Percentiles rank a stretch among this genome's conserved stretches.
Conservation (phyloP, 2,888 invertebrate genomes). For the Dryomyza anilis region DNA sequence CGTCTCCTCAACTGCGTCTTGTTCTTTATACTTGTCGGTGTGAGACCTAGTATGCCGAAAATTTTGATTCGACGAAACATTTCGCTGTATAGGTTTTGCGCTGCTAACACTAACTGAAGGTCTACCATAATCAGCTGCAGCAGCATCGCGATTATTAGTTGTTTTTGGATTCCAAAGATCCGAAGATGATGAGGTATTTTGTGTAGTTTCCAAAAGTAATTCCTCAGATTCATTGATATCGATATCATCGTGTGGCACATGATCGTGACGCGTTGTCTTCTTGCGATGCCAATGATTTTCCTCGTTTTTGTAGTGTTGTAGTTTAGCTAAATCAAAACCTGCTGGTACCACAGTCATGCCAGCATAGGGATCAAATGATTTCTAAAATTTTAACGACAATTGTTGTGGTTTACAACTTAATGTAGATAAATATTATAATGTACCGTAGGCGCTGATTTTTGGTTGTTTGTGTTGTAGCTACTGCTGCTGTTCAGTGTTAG, state of each 20-base stretch:
- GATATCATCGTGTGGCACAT: constrained; percentile 31
- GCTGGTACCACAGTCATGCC: constrained; percentile 41
- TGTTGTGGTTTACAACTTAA: neutral
- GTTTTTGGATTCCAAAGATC: neutral
- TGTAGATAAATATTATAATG: neutral
- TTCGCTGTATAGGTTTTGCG: too few relatives aligned
- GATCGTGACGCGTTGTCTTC: constrained; percentile 40
- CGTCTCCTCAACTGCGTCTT: neutral
- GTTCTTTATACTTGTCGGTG: constrained; percentile 26
- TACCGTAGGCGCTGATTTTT: neutral
- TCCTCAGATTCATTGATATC: constrained; percentile 12
- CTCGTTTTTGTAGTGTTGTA: constrained; percentile 38
- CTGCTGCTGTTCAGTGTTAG: neutral
- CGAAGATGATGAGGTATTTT: neutral
- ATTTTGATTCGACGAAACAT: constrained; percentile 30
- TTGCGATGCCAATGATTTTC: constrained; percentile 46
- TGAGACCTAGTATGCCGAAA: constrained; percentile 35
- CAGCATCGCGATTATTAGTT: neutral
- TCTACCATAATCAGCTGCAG: neutral
- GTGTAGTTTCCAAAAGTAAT: constrained; percentile 2
- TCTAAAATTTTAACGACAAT: too few relatives aligned
- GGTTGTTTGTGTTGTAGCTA: too few relatives aligned
- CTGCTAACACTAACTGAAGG: too few relatives aligned
- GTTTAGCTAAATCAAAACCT: constrained; percentile 42
- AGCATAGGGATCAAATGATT: constrained; percentile 26